Base-by-base conservation (phyloP, 2,888 invertebrate genomes). In the Eutolmus rufibarbis region DNA sequence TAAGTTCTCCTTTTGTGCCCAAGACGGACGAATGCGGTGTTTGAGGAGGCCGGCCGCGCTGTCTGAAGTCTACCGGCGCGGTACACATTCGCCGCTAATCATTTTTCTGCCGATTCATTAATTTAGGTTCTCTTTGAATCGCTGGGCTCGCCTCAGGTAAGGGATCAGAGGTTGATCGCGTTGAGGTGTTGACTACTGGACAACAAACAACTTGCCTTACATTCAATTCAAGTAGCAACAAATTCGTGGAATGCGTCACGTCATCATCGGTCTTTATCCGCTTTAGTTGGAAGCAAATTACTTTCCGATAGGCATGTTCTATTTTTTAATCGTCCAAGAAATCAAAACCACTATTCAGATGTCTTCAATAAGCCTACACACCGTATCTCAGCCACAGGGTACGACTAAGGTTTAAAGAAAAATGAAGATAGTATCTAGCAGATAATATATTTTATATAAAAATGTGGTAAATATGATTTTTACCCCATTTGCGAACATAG, bases 101-200 rank as follows among this genome's bases (percentile, higher is more conserved):
- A 84, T 43, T 84, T 84, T 84, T 84, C 84, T 84, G 66, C 84
- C 84, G 84, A 84, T 84, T 84, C 84, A 84, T 84, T 84, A 84
- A 84, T 66, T 84, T 74, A 12, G 43, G n/a, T 66, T 84, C 84
- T 37, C 66, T 84, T 84, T 74, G 74, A 84, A 74, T 14, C 23
- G 43, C 9, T 66, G 84, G 66, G 12, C 66, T 31, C 74, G 74
- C 43, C 37, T 9, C 84, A n/a, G 66, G 37, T 43, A 74, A 46
- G 66, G 40, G 84, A 81, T 56, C 84, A 74, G 51, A 84, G 84
- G 74, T 74, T 74, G 84, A 40, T 28, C 40, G 19, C 66, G 37
- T 40, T 34, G 37, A 84, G 84, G 84, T 84, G 84, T 74, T 84
- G 40, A 37, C 84, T 34, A 74, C 74, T 74, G 40, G 74, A 84